These are phyloP conservation scores for Masnerella sp. DNA, from an alignment of 2,888 invertebrate genomes.

Conservation along the genomic window DNA sequence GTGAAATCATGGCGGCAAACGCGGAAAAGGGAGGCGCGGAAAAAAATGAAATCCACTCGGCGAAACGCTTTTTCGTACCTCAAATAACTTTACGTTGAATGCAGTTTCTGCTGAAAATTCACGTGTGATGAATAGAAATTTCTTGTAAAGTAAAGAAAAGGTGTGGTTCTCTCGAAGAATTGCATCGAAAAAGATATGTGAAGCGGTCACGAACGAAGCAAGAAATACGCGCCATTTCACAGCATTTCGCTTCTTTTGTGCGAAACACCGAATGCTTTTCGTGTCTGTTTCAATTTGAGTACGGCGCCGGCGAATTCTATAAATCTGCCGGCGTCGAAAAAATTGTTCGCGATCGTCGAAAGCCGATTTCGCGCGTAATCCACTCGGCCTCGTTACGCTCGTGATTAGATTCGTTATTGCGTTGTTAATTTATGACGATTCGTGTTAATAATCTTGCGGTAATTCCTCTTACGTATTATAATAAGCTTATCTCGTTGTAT, in stretches of 20 bases:
- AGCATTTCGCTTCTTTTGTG: conserved; percentile 33
- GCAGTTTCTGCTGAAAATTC: conserved; percentile 31
- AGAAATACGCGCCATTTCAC: conserved; percentile 40
- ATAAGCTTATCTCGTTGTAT: conserved; percentile 21
- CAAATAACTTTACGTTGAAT: conserved; percentile 34
- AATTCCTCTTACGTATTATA: conserved; percentile 17
- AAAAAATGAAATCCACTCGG: conserved; percentile 23
- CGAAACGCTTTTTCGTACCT: conserved; percentile 22
- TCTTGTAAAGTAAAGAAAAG: conserved; percentile 32
- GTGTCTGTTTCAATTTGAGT: conserved; percentile 38
- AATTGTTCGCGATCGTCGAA: no score
- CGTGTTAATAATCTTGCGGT: conserved; percentile 14
- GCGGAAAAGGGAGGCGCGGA: conserved; percentile 3
- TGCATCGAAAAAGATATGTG: conserved; percentile 39
- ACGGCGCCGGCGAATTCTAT: no score
- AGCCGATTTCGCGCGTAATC: background rate
- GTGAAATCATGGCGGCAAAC: conserved; percentile 18
- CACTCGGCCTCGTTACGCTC: background rate
- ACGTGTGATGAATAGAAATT: conserved; percentile 47
- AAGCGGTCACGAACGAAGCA: conserved; percentile 41
- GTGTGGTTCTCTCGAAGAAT: conserved; percentile 33
- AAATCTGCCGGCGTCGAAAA: no score
- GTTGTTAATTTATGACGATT: conserved; percentile 5
- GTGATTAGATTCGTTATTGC: background rate
- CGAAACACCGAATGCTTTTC: conserved; percentile 30